phyloP scores from a whole-genome alignment of 2,113 vertebrate species.

The Alethe castanea region DNA sequence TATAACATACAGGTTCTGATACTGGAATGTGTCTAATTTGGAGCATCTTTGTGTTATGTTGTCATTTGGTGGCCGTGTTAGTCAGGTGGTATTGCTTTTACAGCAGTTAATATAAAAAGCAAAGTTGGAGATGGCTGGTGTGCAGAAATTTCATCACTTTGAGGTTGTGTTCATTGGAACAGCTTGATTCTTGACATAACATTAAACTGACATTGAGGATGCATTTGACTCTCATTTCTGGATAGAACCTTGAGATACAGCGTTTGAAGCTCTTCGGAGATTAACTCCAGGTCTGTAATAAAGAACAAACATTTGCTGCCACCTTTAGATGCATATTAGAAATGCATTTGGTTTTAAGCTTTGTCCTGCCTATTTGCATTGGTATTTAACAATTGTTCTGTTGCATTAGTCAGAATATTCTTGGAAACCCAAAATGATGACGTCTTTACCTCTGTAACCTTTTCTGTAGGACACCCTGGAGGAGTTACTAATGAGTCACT shows the following conservation, averaged over 20 bases:
- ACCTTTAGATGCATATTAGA: constrained; percentile 7
- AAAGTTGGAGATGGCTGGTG: not conserved
- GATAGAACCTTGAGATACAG: not conserved
- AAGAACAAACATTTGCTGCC: constrained; percentile 20
- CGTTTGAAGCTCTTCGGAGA: not conserved
- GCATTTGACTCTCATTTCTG: not conserved
- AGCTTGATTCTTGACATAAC: not conserved
- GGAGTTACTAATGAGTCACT: not conserved
- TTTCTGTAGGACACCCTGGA: not conserved
- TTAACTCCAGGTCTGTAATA: not conserved
- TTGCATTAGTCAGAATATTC: not conserved
- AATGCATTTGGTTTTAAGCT: not conserved
- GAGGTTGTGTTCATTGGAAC: not conserved
- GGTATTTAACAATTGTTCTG: not conserved
- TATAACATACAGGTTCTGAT: not conserved
- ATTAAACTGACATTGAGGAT: not conserved
- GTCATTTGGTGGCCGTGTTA: not conserved
- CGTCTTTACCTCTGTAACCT: not conserved
- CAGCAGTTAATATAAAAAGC: not conserved
- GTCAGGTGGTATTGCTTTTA: not conserved
- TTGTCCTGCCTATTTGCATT: not conserved
- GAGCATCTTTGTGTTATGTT: not conserved
- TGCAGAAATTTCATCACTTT: not conserved
- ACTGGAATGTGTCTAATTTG: not conserved
- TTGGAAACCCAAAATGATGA: not conserved